Percentiles rank a stretch among this genome's conserved stretches.
These are phyloP conservation scores for Typhlichthys eigenmanni DNA, from an alignment of 2,797 vertebrate genomes.

Conservation along the genomic window DNA sequence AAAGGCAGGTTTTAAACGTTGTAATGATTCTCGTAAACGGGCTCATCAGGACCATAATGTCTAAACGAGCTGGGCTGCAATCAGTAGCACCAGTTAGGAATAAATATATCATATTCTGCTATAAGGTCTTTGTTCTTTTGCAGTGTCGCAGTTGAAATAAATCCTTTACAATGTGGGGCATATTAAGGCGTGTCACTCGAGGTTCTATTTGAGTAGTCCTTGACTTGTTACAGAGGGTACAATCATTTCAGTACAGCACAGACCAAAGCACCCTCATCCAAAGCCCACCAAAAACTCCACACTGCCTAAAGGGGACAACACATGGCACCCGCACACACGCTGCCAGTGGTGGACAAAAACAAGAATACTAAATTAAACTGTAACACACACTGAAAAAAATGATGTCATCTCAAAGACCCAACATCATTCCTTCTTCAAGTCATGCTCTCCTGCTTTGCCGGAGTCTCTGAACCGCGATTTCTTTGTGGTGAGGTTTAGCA, in stretches of 20 bases:
- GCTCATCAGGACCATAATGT: neutral
- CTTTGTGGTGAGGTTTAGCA: slow-evolving; percentile 58
- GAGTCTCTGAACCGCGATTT: slow-evolving; percentile 38
- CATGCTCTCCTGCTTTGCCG: neutral
- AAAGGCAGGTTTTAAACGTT: slow-evolving; percentile 21
- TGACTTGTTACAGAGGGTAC: slow-evolving; percentile 24
- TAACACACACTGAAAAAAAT: slow-evolving; percentile 52
- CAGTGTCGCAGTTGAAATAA: slow-evolving; percentile 9
- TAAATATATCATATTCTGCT: slow-evolving; percentile 32
- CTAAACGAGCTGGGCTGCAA: neutral
- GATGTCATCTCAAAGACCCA: slow-evolving; percentile 52
- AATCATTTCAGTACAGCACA: slow-evolving; percentile 35
- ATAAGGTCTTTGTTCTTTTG: slow-evolving; percentile 6
- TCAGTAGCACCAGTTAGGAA: neutral
- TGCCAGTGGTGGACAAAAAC: slow-evolving; percentile 35
- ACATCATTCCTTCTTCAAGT: slow-evolving; percentile 14
- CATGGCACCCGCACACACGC: too few species aligned
- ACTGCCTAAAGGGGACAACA: slow-evolving; percentile 30
- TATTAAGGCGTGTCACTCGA: slow-evolving; percentile 43
- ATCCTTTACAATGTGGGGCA: slow-evolving; percentile 27
- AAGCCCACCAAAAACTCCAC: slow-evolving; percentile 33
- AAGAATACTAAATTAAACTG: slow-evolving; percentile 34
- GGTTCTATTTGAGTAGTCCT: slow-evolving; percentile 46
- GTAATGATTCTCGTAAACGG: slow-evolving; percentile 8
- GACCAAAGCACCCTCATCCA: slow-evolving; percentile 32